Evolutionary conservation across 2,113 vertebrate genomes (phyloP), one percentile per base, ranked within the genome.

Genomic region (Sitta europaea): DNA sequence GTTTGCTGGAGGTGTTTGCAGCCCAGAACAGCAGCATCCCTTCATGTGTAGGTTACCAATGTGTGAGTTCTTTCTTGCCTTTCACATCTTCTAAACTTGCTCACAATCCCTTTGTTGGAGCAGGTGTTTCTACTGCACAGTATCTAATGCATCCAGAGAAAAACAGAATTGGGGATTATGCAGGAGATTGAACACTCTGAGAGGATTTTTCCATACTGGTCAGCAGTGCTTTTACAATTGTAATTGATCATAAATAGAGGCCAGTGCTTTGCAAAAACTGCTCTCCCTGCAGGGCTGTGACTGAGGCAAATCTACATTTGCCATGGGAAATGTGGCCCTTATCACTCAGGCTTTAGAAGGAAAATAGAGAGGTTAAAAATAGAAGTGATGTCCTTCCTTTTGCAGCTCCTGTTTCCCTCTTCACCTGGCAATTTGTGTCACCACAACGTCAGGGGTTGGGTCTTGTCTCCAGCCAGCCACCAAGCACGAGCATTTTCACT

Each of bases 21-120:
- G 53, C 75, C n/a, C 35, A 74, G 31, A 68, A 25, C 31, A 54
- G 68, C 86, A 80, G 50, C 22, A 40, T 59, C 48, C 27, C 16
- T 25, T 2, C n/a, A 3, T 0, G 5, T 20, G 10, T 2, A 6
- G 29, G 16, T 14, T 40, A 35, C 28, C 35, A n/a, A 10, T 1
- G 9, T 0, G 2, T 0, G 11, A 71, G 31, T 6, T 51, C 35
- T 17, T 50, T 35, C 38, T 23, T 67, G 24, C 14, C 43, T 58
- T 85, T 78, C 22, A 21, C 17, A 65, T 10, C 54, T 27, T 29
- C 36, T 59, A 23, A 50, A 35, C 5, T 71, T 45, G 29, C 29
- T 90, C 59, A 45, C 50, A 65, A 20, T 33, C 68, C 53, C 47
- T 25, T 57, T 31, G 15, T 14, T 79, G 21, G 38, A 89, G 67